A percentile compares a stretch with the other conserved stretches of the same genome.
These are phyloP conservation scores for Spondyliosoma cantharus DNA, from an alignment of 2,797 vertebrate species.

Conservation along the genomic window DNA sequence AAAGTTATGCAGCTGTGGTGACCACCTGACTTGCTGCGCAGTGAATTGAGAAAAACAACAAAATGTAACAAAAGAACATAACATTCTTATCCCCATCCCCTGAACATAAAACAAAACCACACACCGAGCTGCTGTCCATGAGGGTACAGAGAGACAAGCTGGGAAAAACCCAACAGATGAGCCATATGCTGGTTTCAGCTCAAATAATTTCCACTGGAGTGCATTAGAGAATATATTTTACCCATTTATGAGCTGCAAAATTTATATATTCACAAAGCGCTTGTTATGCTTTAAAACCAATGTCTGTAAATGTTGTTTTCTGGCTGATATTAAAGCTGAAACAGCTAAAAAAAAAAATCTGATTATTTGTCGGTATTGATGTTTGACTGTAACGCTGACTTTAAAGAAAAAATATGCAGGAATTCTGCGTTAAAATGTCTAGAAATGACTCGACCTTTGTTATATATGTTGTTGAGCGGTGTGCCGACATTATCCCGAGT, in stretches of 20 bases:
- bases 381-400: neutral
- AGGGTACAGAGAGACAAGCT: slow-evolving; percentile 24
- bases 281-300: neutral
- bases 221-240: slow-evolving; percentile 24
- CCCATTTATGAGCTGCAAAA: neutral
- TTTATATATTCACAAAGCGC: neutral
- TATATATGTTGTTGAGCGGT: no score
- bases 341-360: neutral
- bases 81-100: neutral
- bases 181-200: slow-evolving; percentile 40
- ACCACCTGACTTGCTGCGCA: neutral
- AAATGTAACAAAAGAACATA: neutral
- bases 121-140: neutral
- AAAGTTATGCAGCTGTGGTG: neutral
- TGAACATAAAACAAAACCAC: slow-evolving; percentile 5
- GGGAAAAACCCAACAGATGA: slow-evolving; percentile 25
- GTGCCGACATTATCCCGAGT: no score
- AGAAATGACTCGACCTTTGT: no score
- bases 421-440: no score
- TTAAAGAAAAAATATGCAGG: no score
- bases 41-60: neutral
- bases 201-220: slow-evolving; percentile 44
- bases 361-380: neutral
- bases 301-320: neutral
- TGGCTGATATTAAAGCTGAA: neutral